A percentile compares a stretch with the other conserved stretches of the same genome.
These are phyloP conservation scores for Hippocampus mohnikei DNA, from an alignment of 2,113 vertebrate species.

Conservation along the genomic window DNA sequence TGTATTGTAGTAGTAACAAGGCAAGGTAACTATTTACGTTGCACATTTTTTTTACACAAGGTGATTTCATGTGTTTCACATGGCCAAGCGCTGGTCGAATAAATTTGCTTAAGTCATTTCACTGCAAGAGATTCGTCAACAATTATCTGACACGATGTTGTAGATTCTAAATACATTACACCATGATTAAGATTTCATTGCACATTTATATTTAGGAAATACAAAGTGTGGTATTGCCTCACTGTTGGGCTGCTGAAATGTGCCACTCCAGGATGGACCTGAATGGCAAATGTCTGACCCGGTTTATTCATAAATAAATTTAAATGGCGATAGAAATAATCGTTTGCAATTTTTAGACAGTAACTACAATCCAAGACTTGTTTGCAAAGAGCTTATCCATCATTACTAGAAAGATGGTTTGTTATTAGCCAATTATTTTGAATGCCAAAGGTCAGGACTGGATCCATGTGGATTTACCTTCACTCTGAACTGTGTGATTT, in stretches of 20 bases:
- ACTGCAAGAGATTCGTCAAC: neutral
- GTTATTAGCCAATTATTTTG: neutral
- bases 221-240: neutral
- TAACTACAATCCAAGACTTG: neutral
- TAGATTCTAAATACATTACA: neutral
- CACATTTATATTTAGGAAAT: neutral
- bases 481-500: neutral
- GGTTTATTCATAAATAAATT: neutral
- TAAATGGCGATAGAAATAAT: neutral
- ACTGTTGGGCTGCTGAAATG: neutral
- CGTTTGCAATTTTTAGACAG: neutral
- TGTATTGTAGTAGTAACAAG: too few species aligned
- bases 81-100: neutral
- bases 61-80: too few species aligned
- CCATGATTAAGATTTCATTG: neutral
- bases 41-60: too few species aligned
- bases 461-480: conserved; percentile 6
- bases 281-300: neutral
- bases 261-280: neutral
- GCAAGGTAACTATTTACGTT: too few species aligned
- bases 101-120: neutral
- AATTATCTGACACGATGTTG: neutral
- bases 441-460: conserved; percentile 1
- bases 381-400: neutral
- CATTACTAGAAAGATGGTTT: neutral